Conservation (phyloP, 2,888 invertebrate genomes). For the Machimus atricapillus region DNA sequence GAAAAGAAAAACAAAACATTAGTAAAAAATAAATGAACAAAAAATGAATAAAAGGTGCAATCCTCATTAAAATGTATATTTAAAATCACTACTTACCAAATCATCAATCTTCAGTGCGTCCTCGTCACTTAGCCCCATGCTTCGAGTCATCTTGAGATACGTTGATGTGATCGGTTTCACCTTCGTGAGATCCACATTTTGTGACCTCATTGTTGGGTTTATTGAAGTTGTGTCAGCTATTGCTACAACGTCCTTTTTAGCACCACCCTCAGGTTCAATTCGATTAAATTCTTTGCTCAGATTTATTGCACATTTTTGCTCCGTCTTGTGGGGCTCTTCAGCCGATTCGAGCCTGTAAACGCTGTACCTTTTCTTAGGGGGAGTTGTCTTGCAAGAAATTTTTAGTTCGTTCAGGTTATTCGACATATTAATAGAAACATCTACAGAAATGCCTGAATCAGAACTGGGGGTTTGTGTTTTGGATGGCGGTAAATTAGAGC, state of each 20-base stretch:
- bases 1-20: conserved; percentile 17
- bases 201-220: not conserved
- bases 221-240: not conserved
- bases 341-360: not conserved
- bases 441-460: conserved; percentile 33
- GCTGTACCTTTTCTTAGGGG: conserved; percentile 42
- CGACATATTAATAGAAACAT: conserved; percentile 48
- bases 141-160: conserved; percentile 84
- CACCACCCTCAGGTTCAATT: conserved; percentile 65
- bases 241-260: not conserved
- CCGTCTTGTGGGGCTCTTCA: not conserved
- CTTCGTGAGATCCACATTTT: conserved; percentile 60
- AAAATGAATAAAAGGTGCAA: not conserved
- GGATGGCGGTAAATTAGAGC: not conserved
- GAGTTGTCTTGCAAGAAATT: conserved; percentile 48
- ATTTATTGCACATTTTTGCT: conserved; percentile 45
- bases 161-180: conserved; percentile 88
- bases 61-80: conserved; percentile 55
- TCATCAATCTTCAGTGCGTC: conserved; percentile 69
- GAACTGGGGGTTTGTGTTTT: not conserved
- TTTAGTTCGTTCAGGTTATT: conserved; percentile 45
- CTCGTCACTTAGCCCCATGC: conserved; percentile 71
- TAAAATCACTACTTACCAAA: conserved; percentile 66
- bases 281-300: conserved; percentile 49
- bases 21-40: not conserved